Conservation (phyloP, 1,140 invertebrate species). For the Phymastichus coffea region DNA sequence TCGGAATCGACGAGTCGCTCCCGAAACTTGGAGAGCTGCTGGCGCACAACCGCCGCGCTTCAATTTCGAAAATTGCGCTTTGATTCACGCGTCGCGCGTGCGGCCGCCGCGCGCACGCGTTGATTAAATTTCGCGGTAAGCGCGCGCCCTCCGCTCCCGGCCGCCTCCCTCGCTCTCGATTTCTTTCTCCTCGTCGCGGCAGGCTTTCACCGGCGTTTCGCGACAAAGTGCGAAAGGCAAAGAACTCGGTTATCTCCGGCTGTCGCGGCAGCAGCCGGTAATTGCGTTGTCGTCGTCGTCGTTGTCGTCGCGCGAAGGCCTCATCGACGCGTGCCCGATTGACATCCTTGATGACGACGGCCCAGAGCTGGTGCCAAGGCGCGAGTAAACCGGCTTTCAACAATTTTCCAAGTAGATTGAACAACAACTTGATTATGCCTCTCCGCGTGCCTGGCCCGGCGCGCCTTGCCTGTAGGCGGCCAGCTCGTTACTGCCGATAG, state of each 20-base stretch:
- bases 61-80: constrained; percentile 27
- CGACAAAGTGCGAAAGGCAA: not conserved
- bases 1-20: constrained; percentile 17
- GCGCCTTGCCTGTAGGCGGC: not conserved
- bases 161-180: not conserved
- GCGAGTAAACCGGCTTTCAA: constrained; percentile 14
- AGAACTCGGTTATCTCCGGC: not conserved
- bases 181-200: not conserved
- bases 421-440: constrained; percentile 28
- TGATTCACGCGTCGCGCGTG: not conserved
- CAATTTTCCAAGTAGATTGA: constrained; percentile 30
- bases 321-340: constrained; percentile 1
- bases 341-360: constrained; percentile 15
- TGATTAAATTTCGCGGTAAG: constrained; percentile 26
- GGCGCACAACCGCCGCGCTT: not conserved
- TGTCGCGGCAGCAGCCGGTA: not conserved
- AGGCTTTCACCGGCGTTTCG: not conserved
- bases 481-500: not conserved
- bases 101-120: not conserved
- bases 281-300: too few relatives aligned
- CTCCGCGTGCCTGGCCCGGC: not conserved
- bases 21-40: not conserved
- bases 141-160: not conserved
- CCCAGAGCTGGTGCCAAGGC: not conserved
- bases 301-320: too few relatives aligned